Percentiles rank a stretch among this genome's conserved stretches.
These are phyloP conservation scores for Sarcophaga subvicina DNA, from an alignment of 2,888 invertebrate species.

Conservation along the genomic window DNA sequence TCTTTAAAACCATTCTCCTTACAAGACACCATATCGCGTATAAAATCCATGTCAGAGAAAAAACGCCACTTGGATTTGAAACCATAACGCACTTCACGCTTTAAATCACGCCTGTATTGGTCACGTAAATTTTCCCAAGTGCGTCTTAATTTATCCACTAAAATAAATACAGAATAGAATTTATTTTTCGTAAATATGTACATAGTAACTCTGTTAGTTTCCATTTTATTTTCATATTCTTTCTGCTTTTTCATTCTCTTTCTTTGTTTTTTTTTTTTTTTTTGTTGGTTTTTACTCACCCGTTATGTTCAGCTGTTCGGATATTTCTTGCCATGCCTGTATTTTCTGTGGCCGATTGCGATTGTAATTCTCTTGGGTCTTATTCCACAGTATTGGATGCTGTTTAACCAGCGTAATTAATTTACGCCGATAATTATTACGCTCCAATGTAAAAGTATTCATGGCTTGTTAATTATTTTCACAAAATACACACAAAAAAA, in stretches of 20 bases:
- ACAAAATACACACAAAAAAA: background rate
- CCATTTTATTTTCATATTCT: background rate
- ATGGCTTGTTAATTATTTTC: background rate
- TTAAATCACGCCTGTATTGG: constrained; percentile 73
- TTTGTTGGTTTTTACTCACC: constrained; percentile 55
- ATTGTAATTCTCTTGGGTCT: constrained; percentile 66
- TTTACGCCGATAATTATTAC: constrained; percentile 66
- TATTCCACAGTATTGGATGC: constrained; percentile 70
- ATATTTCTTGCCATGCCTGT: constrained; percentile 67
- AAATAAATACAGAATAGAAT: background rate
- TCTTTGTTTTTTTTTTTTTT: constrained; percentile 2
- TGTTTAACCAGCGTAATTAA: constrained; percentile 65
- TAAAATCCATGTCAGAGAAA: constrained; percentile 72
- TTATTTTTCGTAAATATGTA: background rate
- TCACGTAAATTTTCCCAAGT: constrained; percentile 74
- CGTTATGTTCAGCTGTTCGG: constrained; percentile 60
- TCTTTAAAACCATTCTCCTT: constrained; percentile 52
- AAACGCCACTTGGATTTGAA: constrained; percentile 72
- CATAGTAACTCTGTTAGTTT: background rate
- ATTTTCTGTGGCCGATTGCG: constrained; percentile 66
- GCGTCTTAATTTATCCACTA: constrained; percentile 70
- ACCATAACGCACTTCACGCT: constrained; percentile 67
- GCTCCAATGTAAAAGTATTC: constrained; percentile 62
- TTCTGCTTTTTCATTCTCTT: background rate
- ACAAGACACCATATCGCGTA: constrained; percentile 66